phyloP scores from a whole-genome alignment of 2,113 vertebrate genomes.

The Dasyurus viverrinus region DNA sequence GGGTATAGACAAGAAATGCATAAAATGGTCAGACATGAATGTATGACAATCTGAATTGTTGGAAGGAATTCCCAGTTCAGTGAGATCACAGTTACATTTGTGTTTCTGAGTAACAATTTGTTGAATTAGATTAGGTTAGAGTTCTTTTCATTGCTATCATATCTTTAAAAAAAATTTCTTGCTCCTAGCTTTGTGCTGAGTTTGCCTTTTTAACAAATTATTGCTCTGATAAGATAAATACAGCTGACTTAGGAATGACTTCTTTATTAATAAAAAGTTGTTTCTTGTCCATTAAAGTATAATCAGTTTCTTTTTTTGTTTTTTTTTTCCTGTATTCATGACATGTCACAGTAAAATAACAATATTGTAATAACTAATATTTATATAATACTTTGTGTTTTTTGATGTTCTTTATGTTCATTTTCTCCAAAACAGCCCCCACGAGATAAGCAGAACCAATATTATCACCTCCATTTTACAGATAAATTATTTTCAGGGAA shows the following conservation, averaged over 20 bases:
- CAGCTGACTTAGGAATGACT: neutral
- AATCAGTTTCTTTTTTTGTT: neutral
- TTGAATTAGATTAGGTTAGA: neutral
- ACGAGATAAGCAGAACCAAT: neutral
- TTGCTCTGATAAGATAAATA: neutral
- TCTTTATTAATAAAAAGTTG: neutral
- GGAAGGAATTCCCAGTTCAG: neutral
- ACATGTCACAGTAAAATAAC: neutral
- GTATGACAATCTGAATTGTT: neutral
- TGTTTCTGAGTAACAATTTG: neutral
- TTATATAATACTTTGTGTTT: neutral
- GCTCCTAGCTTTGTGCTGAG: neutral
- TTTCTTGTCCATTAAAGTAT: neutral
- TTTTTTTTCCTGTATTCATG: neutral
- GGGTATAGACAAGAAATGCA: neutral
- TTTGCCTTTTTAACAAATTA: neutral
- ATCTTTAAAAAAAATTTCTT: neutral
- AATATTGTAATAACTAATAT: neutral
- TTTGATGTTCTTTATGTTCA: neutral
- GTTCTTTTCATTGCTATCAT: neutral
- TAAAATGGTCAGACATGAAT: neutral
- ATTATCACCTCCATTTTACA: neutral
- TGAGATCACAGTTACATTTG: neutral
- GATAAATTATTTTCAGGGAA: neutral
- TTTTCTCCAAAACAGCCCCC: neutral